Evolutionary conservation across 1,140 invertebrate genomes (phyloP).

Genomic region (Caenorhabditis remanei): DNA sequence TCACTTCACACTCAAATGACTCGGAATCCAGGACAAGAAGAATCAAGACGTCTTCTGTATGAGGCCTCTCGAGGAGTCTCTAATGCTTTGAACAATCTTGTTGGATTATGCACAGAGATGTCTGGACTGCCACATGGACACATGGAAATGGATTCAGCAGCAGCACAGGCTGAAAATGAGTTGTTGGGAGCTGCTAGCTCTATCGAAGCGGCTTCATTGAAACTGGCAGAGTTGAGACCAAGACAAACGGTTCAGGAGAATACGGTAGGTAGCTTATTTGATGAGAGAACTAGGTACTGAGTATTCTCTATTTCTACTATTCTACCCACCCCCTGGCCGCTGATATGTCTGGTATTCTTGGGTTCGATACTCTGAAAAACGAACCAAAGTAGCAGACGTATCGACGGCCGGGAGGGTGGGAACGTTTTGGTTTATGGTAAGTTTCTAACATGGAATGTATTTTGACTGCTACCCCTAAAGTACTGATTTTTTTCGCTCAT

Average conservation of each 20-base stretch:
- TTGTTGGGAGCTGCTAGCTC: conserved; percentile 95
- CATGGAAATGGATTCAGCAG: conserved; percentile 84
- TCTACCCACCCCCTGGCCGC: conserved; percentile 60
- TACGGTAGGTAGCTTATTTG: neutral
- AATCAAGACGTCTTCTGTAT: conserved; percentile 67
- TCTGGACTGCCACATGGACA: conserved; percentile 85
- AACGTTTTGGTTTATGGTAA: neutral
- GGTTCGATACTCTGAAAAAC: conserved; percentile 66
- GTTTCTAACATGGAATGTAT: neutral
- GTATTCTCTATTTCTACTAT: conserved; percentile 45
- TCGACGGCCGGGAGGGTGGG: conserved; percentile 66
- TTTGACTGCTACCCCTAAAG: too few relatives aligned
- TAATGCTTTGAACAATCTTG: conserved; percentile 65
- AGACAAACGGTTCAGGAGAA: conserved; percentile 78
- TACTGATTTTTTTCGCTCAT: too few relatives aligned
- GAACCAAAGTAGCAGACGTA: conserved; percentile 76
- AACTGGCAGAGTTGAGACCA: conserved; percentile 90
- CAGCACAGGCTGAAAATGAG: conserved; percentile 97
- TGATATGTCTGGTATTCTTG: conserved; percentile 79
- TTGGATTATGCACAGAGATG: conserved; percentile 84
- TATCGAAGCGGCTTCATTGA: conserved; percentile 96
- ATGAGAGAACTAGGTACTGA: neutral
- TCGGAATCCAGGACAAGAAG: conserved; percentile 78
- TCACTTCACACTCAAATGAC: conserved; percentile 58
- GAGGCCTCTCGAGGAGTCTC: conserved; percentile 70